These are phyloP conservation scores for Seriola dumerili DNA, from an alignment of 2,113 vertebrate genomes.

Conservation along the genomic window DNA sequence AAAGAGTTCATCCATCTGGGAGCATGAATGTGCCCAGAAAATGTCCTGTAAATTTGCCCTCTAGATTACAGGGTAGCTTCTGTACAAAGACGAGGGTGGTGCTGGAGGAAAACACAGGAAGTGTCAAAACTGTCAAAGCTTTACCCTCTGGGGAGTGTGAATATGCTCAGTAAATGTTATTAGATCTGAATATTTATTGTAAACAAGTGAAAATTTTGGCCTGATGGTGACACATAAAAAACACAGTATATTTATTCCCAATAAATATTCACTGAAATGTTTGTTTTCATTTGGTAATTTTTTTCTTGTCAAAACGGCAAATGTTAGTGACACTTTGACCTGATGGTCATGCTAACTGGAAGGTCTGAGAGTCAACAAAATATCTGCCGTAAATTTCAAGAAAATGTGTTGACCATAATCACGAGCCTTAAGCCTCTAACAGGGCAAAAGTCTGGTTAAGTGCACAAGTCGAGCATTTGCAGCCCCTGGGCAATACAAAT, in stretches of 20 bases:
- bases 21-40: not conserved
- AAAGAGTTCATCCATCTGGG: not conserved
- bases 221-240: not conserved
- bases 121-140: not conserved
- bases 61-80: not conserved
- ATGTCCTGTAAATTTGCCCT: not conserved
- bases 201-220: not conserved
- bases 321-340: no score
- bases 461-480: not conserved
- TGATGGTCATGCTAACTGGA: not conserved
- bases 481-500: not conserved
- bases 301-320: no score
- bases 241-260: not conserved
- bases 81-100: not conserved
- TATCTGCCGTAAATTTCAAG: not conserved
- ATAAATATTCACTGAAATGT: not conserved
- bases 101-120: not conserved
- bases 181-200: not conserved
- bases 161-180: not conserved
- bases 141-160: not conserved
- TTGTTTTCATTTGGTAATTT: not conserved
- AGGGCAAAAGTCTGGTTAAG: not conserved
- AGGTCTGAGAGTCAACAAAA: not conserved
- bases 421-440: not conserved
- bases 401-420: not conserved